phyloP scores from a whole-genome alignment of 1,140 invertebrate genomes.

The Drosophila sproati region DNA sequence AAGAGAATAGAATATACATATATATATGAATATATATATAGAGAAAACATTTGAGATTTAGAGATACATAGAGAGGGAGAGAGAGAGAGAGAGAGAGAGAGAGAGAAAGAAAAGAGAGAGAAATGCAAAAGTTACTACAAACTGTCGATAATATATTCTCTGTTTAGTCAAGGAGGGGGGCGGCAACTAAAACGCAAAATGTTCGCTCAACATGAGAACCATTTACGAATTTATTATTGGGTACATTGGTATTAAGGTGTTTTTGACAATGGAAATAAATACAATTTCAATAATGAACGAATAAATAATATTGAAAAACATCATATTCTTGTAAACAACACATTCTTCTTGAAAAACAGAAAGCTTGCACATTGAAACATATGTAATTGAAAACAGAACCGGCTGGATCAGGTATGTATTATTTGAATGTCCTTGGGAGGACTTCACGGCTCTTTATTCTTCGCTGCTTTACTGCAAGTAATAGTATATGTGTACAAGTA shows the following conservation, averaged over 20 bases:
- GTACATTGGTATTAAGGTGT: neutral
- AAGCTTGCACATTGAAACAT: neutral
- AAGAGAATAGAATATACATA: constrained; percentile 52
- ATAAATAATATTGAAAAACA: neutral
- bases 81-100: constrained; percentile 42
- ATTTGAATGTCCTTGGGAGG: neutral
- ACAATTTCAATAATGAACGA: constrained; percentile 11
- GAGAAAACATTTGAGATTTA: constrained; percentile 15
- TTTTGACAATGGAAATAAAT: constrained; percentile 36
- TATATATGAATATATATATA: constrained; percentile 42
- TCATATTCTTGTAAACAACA: neutral
- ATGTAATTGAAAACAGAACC: neutral
- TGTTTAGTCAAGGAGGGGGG: neutral
- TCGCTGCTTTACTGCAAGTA: constrained; percentile 20
- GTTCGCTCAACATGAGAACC: constrained; percentile 4
- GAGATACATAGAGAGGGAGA: constrained; percentile 7
- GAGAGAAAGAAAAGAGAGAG: constrained; percentile 39
- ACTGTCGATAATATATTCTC: constrained; percentile 11
- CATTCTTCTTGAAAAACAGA: neutral
- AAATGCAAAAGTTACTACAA: constrained; percentile 60
- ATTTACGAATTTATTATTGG: constrained; percentile 7
- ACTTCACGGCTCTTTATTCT: constrained; percentile 7
- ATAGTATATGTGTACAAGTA: constrained; percentile 16
- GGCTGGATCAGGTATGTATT: neutral
- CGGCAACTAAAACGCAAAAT: constrained; percentile 9